These are phyloP conservation scores for Esox masquinongy DNA, from an alignment of 2,797 vertebrate species.

Conservation along the genomic window DNA sequence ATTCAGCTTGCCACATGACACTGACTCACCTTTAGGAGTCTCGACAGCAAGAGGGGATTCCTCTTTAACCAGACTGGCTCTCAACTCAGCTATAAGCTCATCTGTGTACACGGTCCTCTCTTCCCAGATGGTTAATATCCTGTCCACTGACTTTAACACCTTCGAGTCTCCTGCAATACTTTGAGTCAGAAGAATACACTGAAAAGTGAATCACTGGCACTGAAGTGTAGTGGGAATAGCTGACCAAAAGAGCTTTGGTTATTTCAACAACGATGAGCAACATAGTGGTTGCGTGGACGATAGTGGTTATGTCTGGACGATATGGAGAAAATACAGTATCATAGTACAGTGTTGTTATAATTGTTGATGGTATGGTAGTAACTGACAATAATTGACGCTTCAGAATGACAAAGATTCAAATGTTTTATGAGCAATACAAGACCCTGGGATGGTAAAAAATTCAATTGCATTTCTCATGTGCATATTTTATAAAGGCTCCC, in stretches of 20 bases:
- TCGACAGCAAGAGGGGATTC: slow-evolving; percentile 71
- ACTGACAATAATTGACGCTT: no score
- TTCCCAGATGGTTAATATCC: slow-evolving; percentile 97
- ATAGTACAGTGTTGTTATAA: not conserved
- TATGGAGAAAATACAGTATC: not conserved
- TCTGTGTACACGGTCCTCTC: slow-evolving; percentile 92
- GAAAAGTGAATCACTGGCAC: not conserved
- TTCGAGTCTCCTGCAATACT: slow-evolving; percentile 82
- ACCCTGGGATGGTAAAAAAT: no score
- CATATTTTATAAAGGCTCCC: no score
- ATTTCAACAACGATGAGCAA: not conserved
- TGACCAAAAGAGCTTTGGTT: not conserved
- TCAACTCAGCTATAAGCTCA: slow-evolving; percentile 84
- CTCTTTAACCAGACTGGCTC: slow-evolving; percentile 81
- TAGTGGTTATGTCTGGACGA: no score
- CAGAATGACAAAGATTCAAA: no score
- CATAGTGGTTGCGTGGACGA: no score
- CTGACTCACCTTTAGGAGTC: slow-evolving; percentile 66
- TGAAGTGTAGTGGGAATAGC: not conserved
- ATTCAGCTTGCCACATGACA: not conserved
- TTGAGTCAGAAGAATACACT: not conserved
- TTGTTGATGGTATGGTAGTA: no score
- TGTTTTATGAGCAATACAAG: no score
- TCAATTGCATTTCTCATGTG: no score
- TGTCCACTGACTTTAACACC: slow-evolving; percentile 86